Evolutionary conservation across 1,140 invertebrate species (phyloP).

Genomic region (Eurosta solidaginis): DNA sequence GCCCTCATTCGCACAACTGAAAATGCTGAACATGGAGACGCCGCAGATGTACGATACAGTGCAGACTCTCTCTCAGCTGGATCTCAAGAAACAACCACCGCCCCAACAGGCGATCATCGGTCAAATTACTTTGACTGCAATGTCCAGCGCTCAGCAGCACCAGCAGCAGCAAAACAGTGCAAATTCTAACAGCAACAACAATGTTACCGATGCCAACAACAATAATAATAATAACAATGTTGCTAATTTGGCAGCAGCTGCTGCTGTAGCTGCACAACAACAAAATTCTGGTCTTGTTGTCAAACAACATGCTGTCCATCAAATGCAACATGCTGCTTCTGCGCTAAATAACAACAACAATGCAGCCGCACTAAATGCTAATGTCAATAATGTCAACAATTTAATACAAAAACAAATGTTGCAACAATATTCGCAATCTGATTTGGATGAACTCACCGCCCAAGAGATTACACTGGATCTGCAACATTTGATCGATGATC

Average conservation of each 20-base stretch:
- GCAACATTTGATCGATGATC: slow-evolving; percentile 87
- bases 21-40: slow-evolving; percentile 68
- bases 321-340: slow-evolving; percentile 57
- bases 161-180: slow-evolving; percentile 53
- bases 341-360: slow-evolving; percentile 57
- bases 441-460: slow-evolving; percentile 83
- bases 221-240: slow-evolving; percentile 59
- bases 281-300: slow-evolving; percentile 46
- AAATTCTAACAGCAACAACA: slow-evolving; percentile 46
- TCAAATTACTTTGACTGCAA: slow-evolving; percentile 61
- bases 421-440: slow-evolving; percentile 72
- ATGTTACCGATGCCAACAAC: slow-evolving; percentile 50
- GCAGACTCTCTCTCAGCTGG: slow-evolving; percentile 54
- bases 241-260: slow-evolving; percentile 34
- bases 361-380: slow-evolving; percentile 42
- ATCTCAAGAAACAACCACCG: slow-evolving; percentile 58
- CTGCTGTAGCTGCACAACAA: slow-evolving; percentile 40
- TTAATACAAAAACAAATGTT: slow-evolving; percentile 61
- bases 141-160: slow-evolving; percentile 63
- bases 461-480: slow-evolving; percentile 88
- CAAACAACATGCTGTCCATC: slow-evolving; percentile 54
- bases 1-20: slow-evolving; percentile 54
- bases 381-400: slow-evolving; percentile 57
- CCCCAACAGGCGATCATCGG: slow-evolving; percentile 61
- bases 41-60: slow-evolving; percentile 72